Conservation (phyloP, 35 echinoderm and acorn worm species). For the Holothuria glaberrima region DNA sequence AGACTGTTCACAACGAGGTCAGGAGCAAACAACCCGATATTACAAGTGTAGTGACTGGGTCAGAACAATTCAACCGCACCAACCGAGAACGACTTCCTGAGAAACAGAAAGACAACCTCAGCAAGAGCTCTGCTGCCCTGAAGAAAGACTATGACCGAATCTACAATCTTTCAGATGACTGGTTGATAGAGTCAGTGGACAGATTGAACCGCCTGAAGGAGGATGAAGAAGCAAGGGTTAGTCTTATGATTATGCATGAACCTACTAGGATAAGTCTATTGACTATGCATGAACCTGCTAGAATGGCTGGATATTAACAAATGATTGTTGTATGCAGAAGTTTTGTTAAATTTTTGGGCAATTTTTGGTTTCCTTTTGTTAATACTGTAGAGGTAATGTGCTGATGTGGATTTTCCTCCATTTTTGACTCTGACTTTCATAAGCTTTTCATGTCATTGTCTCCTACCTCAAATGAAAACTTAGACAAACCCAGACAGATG, state of each 20-base stretch:
- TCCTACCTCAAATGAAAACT: too few species aligned
- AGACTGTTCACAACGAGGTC: slow-evolving; percentile 71
- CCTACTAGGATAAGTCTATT: slow-evolving; percentile 38
- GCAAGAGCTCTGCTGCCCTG: slow-evolving; percentile 37
- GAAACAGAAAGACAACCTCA: slow-evolving; percentile 77
- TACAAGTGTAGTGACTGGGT: slow-evolving; percentile 62
- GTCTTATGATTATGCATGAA: not conserved
- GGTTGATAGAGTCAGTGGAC: slow-evolving; percentile 70
- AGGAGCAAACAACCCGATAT: slow-evolving; percentile 67
- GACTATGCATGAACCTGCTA: too few species aligned
- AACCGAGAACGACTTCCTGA: slow-evolving; percentile 72
- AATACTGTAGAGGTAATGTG: too few species aligned
- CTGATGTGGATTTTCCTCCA: too few species aligned
- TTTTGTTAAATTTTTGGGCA: too few species aligned
- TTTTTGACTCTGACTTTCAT: too few species aligned
- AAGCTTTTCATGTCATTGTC: too few species aligned
- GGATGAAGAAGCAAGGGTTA: slow-evolving; percentile 76
- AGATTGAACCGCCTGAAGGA: slow-evolving; percentile 71
- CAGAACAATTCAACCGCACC: slow-evolving; percentile 82
- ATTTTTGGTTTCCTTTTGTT: too few species aligned
- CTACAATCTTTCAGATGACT: slow-evolving; percentile 72
- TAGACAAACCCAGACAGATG: too few species aligned
- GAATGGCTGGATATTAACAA: too few species aligned
- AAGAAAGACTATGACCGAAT: slow-evolving; percentile 71
- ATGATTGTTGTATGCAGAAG: too few species aligned